phyloP scores from a whole-genome alignment of 2,797 vertebrate genomes.

The Acrossocheilus wenchowensis region DNA sequence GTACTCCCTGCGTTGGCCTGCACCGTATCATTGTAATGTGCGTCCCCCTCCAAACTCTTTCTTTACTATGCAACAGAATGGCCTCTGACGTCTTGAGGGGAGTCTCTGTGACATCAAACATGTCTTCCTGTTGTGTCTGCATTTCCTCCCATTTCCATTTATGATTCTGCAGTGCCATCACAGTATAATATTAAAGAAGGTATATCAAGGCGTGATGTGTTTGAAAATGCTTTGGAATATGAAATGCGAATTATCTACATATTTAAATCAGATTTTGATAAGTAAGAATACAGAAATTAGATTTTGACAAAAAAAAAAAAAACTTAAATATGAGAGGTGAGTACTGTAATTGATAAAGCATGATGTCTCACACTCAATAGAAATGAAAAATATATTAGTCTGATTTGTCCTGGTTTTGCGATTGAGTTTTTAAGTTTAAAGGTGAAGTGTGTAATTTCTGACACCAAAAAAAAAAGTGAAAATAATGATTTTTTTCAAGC shows the following conservation, averaged over 20 bases:
- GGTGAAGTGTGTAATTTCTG: conserved; percentile 62
- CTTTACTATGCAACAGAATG: conserved; percentile 93
- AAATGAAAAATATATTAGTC: conserved; percentile 39
- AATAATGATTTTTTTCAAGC: not conserved
- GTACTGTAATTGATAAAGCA: conserved; percentile 54
- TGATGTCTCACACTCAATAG: conserved; percentile 75
- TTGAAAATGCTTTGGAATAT: conserved; percentile 34
- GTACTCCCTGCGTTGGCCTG: conserved; percentile 51
- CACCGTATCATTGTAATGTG: conserved; percentile 63
- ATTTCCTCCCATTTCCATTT: conserved; percentile 48
- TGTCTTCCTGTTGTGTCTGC: conserved; percentile 79
- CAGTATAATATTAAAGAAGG: conserved; percentile 46
- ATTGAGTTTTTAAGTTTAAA: conserved; percentile 58
- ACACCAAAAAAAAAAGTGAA: not conserved
- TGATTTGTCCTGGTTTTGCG: conserved; percentile 35
- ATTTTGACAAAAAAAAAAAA: not conserved
- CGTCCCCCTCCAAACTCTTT: conserved; percentile 66
- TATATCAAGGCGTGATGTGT: conserved; percentile 43
- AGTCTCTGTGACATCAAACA: conserved; percentile 75
- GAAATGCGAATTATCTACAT: conserved; percentile 30
- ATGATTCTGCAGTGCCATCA: conserved; percentile 77
- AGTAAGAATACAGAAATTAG: conserved; percentile 8
- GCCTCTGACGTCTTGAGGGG: conserved; percentile 68
- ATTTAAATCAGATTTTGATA: conserved; percentile 26
- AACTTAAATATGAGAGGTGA: conserved; percentile 30